phyloP scores from a whole-genome alignment of 1,140 invertebrate species.

The Drosophila pruinosa region DNA sequence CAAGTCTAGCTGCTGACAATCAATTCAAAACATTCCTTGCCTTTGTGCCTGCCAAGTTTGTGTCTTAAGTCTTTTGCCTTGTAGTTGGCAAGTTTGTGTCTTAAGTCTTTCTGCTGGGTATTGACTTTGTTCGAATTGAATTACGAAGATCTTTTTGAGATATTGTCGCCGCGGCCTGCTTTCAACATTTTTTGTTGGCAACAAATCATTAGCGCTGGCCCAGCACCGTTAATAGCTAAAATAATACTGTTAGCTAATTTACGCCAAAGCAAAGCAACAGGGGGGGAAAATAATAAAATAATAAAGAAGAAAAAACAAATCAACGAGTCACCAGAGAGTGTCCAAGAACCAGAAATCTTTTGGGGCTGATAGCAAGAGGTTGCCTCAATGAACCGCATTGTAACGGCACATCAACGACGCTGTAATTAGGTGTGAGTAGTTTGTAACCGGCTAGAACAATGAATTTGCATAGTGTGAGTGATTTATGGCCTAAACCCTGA shows the following conservation, averaged over 20 bases:
- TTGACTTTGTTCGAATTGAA: conserved; percentile 65
- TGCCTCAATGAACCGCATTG: conserved; percentile 60
- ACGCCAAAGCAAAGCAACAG: conserved; percentile 42
- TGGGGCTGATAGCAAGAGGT: conserved; percentile 48
- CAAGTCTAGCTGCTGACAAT: conserved; percentile 40
- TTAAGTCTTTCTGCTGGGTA: conserved; percentile 46
- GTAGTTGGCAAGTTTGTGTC: conserved; percentile 65
- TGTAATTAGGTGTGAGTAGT: conserved; percentile 70
- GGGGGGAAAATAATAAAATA: conserved; percentile 25
- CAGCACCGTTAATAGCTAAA: conserved; percentile 65
- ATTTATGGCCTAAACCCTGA: conserved; percentile 35
- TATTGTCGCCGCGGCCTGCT: conserved; percentile 47
- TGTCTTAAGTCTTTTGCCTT: conserved; percentile 49
- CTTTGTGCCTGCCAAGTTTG: background rate
- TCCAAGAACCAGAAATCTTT: conserved; percentile 36
- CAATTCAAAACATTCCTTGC: conserved; percentile 40
- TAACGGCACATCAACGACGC: conserved; percentile 43
- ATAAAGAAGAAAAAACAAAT: conserved; percentile 52
- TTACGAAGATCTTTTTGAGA: conserved; percentile 34
- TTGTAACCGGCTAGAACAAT: too few relatives aligned
- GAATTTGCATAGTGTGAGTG: conserved; percentile 52
- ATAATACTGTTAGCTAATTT: conserved; percentile 81
- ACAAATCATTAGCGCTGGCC: conserved; percentile 58
- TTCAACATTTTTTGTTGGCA: conserved; percentile 37
- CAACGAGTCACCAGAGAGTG: conserved; percentile 54